These are phyloP conservation scores for Calephelis nemesis DNA, from an alignment of 1,140 invertebrate genomes.

Conservation along the genomic window DNA sequence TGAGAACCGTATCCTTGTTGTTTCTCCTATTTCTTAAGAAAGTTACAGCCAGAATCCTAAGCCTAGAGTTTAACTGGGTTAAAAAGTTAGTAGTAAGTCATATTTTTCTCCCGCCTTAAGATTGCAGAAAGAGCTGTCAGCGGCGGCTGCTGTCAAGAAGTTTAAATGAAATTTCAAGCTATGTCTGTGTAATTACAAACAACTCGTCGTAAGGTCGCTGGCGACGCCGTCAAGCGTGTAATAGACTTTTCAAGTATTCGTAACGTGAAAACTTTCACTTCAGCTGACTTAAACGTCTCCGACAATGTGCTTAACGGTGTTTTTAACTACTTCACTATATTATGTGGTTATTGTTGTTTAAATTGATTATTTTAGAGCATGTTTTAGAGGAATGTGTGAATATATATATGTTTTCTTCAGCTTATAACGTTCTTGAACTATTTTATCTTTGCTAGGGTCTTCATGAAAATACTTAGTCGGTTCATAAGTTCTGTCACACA, in stretches of 20 bases:
- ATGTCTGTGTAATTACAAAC: constrained; percentile 73
- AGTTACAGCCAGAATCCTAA: too few species aligned
- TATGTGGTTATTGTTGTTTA: constrained; percentile 55
- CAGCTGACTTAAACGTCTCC: constrained; percentile 60
- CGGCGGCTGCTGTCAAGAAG: constrained; percentile 59
- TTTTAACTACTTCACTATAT: constrained; percentile 70
- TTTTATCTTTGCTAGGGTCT: too few species aligned
- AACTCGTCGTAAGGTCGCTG: constrained; percentile 57
- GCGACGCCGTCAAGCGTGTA: constrained; percentile 66
- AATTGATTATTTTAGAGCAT: constrained; percentile 55
- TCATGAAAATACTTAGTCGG: too few species aligned
- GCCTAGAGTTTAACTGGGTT: background rate
- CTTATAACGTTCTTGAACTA: too few species aligned
- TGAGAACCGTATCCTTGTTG: too few species aligned
- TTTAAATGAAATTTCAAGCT: constrained; percentile 74
- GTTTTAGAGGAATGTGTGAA: too few species aligned
- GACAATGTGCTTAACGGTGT: constrained; percentile 75
- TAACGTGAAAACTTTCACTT: constrained; percentile 73
- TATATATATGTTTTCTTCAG: too few species aligned
- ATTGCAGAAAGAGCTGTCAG: constrained; percentile 29
- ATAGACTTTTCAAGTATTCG: constrained; percentile 77
- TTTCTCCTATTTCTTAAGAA: too few species aligned
- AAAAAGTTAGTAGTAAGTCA: background rate
- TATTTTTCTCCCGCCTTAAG: background rate
- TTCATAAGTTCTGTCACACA: too few species aligned